Base-by-base conservation (phyloP, 2,797 vertebrate species). In the Limnodromus scolopaceus region DNA sequence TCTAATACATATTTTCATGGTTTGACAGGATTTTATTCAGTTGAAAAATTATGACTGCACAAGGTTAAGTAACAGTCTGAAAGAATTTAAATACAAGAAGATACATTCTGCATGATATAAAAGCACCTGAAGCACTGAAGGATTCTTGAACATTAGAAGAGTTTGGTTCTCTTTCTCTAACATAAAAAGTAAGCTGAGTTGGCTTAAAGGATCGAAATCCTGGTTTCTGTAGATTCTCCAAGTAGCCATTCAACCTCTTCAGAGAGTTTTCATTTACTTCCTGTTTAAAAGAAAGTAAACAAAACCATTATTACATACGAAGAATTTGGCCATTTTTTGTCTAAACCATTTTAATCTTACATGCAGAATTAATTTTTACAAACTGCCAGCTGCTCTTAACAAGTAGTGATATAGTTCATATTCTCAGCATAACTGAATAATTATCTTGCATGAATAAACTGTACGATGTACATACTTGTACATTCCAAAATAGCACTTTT, bases 241-340 rank as follows among this genome's bases (percentile, higher is more conserved):
- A 98, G 93, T 99, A 99, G 54, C 98, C 99, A 97, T 99, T 99
- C 91, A 99, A 97, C 91, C 98, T 98, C 98, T 99, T 99, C 57
- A 99, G 98, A 36, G 99, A 99, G 97, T 99, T 99, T 98, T 99
- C 99, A 98, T 99, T 99, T 93, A 99, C 98, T 96, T 99, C 99
- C 99, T 99, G 96, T 68, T 95, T 71, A 89, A 90, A 81, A 91
- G 93, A 45, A 84, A 43, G 30, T 10, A 22, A 28, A 93, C 49
- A 39, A 63, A 28, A 32, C 25, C 76, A 22, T 28, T 25, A 49
- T 41, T 54, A 65, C 3, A 91, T 20, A 54, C 36, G 0, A 77
- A 7, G 2, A 54, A 91, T 48, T 34, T 15, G 20, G 7, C 4
- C 20, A 34, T 32, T 95, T 90, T 72, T 87, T 34, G 80, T n/a